Percentiles rank a stretch among this genome's conserved stretches.
Evolutionary conservation across 2,888 invertebrate species (phyloP).

Genomic region (Chymomyza amoena): DNA sequence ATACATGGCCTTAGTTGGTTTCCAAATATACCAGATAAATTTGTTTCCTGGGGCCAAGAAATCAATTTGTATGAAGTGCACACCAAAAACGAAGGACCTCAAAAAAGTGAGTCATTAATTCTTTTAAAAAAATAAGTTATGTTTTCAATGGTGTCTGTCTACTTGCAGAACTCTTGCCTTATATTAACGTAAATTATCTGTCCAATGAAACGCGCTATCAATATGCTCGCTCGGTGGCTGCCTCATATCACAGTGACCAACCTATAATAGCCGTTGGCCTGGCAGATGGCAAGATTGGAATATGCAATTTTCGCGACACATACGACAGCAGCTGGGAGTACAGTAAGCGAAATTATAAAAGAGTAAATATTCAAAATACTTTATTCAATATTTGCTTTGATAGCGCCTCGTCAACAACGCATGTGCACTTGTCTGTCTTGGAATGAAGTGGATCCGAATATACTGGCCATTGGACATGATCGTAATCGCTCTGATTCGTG

Average conservation of each 20-base stretch:
- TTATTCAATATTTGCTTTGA: slow-evolving; percentile 34
- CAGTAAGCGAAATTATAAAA: slow-evolving; percentile 52
- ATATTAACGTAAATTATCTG: slow-evolving; percentile 72
- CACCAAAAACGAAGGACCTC: slow-evolving; percentile 51
- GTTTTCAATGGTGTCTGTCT: neutral
- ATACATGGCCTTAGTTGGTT: slow-evolving; percentile 93
- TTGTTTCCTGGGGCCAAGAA: slow-evolving; percentile 94
- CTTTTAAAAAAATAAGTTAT: neutral
- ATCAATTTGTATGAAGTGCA: slow-evolving; percentile 90
- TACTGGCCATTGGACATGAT: slow-evolving; percentile 92
- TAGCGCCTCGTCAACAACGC: slow-evolving; percentile 90
- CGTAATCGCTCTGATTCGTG: slow-evolving; percentile 93
- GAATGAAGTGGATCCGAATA: slow-evolving; percentile 89
- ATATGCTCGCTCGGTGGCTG: slow-evolving; percentile 91
- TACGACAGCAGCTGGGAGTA: slow-evolving; percentile 79
- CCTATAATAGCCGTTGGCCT: slow-evolving; percentile 92
- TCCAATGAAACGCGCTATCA: slow-evolving; percentile 81
- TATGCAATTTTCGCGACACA: slow-evolving; percentile 88
- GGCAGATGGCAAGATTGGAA: slow-evolving; percentile 91
- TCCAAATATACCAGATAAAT: slow-evolving; percentile 87
- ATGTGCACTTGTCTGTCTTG: slow-evolving; percentile 93
- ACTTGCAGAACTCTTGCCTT: slow-evolving; percentile 62
- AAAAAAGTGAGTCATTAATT: slow-evolving; percentile 25
- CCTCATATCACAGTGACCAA: slow-evolving; percentile 90
- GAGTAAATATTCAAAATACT: slow-evolving; percentile 5